phyloP scores from a whole-genome alignment of 1,140 invertebrate species.

The Leptoteleia sp. region DNA sequence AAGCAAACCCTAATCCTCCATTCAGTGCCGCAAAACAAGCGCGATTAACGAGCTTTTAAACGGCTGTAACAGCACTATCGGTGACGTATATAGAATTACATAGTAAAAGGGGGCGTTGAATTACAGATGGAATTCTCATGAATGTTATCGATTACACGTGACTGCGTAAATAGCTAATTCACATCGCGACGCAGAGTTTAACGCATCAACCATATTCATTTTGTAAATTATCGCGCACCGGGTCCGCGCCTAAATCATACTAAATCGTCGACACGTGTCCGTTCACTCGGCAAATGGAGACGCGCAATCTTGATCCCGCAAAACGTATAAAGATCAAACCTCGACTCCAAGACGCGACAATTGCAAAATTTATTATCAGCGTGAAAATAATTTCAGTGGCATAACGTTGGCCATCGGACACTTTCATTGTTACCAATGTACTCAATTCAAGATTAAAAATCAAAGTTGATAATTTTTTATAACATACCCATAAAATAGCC shows the following conservation, averaged over 20 bases:
- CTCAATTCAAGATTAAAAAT: too few relatives aligned
- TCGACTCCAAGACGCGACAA: background rate
- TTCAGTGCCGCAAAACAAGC: constrained; percentile 42
- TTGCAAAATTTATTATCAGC: background rate
- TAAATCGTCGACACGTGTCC: constrained; percentile 31
- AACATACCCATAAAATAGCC: too few relatives aligned
- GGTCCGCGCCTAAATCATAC: constrained; percentile 25
- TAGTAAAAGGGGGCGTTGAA: constrained; percentile 34
- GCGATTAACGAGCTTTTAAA: constrained; percentile 58
- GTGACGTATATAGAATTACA: constrained; percentile 54
- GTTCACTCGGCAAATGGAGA: constrained; percentile 28
- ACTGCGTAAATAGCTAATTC: constrained; percentile 63
- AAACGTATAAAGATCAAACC: constrained; percentile 1
- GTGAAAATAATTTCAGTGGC: too few relatives aligned
- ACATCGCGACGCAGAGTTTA: constrained; percentile 25
- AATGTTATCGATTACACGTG: constrained; percentile 67
- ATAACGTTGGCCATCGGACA: too few relatives aligned
- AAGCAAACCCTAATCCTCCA: too few relatives aligned
- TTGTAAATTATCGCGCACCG: constrained; percentile 42
- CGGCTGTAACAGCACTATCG: constrained; percentile 35
- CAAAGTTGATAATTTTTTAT: too few relatives aligned
- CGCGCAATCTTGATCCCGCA: constrained; percentile 6
- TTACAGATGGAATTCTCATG: constrained; percentile 51
- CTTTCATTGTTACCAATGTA: too few relatives aligned
- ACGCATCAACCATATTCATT: constrained; percentile 59